These are phyloP conservation scores for Liolophura sinensis DNA, from an alignment of 1,140 invertebrate genomes.

Conservation along the genomic window DNA sequence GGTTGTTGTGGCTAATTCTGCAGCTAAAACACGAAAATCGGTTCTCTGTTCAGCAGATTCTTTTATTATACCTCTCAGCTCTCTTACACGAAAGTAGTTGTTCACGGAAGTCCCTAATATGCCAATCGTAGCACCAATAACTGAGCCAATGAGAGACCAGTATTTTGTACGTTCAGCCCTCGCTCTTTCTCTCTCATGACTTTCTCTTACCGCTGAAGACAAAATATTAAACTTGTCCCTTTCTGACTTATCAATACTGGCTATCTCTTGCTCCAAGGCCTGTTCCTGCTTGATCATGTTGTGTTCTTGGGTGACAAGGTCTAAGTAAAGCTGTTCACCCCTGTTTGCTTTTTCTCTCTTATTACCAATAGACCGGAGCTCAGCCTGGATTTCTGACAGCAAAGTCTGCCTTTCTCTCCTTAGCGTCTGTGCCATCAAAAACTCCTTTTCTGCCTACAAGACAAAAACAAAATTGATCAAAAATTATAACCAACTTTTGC, in stretches of 20 bases:
- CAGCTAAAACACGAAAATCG: conserved; percentile 27
- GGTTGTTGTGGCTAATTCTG: conserved; percentile 28
- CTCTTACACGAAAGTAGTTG: conserved; percentile 69
- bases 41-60: conserved; percentile 43
- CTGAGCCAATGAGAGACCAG: conserved; percentile 75
- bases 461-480: conserved; percentile 25
- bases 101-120: conserved; percentile 70
- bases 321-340: conserved; percentile 70
- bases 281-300: conserved; percentile 56
- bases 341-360: conserved; percentile 72
- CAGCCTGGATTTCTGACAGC: conserved; percentile 64
- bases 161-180: conserved; percentile 78
- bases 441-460: conserved; percentile 65
- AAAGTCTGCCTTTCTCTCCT: conserved; percentile 65
- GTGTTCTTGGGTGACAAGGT: conserved; percentile 63
- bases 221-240: conserved; percentile 70
- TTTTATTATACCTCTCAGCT: conserved; percentile 66
- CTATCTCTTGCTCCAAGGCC: conserved; percentile 47
- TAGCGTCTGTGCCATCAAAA: conserved; percentile 66
- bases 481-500: neutral
- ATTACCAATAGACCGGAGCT: conserved; percentile 68
- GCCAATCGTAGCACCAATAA: conserved; percentile 71
- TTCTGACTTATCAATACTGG: conserved; percentile 61
- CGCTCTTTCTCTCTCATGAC: conserved; percentile 74
- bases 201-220: conserved; percentile 70